Evolutionary conservation across 2,113 vertebrate species (phyloP), one percentile per base, ranked within the genome.

Genomic region (Formicarius rufipectus): DNA sequence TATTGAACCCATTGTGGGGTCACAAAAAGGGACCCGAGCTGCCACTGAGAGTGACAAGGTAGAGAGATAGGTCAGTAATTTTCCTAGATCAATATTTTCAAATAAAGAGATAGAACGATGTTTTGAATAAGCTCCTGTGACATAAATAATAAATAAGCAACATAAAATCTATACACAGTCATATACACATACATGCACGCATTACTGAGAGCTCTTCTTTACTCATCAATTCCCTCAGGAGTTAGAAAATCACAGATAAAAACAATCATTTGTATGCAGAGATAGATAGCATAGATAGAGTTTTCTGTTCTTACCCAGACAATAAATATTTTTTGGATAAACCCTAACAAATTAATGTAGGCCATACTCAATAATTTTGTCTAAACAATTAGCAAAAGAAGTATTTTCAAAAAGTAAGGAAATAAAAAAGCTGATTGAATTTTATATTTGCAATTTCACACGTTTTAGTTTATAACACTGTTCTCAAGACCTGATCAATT

Each of bases 141-240:
- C 47, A 89, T 86, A 74, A 95, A 90, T 86, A 88, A 90, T 77
- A 73, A 88, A 86, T 86, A 92, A 71, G 27, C 45, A 74, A 74
- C 47, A 77, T 71, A 75, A 62, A 90, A 47, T 68, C 45, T 55
- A 20, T 81, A 56, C 42, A 53, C 42, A 81, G 80, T 59, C 39
- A 39, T 42, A 75, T 9, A 72, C 35, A 84, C 45, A 71, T 53
- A 62, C 7, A 75, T 28, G 56, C 52, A 68, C 28, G 27, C 42
- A n/a, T 95, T 89, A 89, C 8, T 28, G 91, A 92, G 49, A 77
- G 18, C 76, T 84, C 39, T 68, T 86, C 52, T 96, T 95, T 66
- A 66, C 47, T 64, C 68, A 49, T 64, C 79, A 78, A 78, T 78
- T 93, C 79, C 49, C 31, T 56, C 2, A 2, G 23, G 68, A 95